These are phyloP conservation scores for Xestia ashworthii DNA, from an alignment of 2,888 invertebrate species.

Conservation along the genomic window DNA sequence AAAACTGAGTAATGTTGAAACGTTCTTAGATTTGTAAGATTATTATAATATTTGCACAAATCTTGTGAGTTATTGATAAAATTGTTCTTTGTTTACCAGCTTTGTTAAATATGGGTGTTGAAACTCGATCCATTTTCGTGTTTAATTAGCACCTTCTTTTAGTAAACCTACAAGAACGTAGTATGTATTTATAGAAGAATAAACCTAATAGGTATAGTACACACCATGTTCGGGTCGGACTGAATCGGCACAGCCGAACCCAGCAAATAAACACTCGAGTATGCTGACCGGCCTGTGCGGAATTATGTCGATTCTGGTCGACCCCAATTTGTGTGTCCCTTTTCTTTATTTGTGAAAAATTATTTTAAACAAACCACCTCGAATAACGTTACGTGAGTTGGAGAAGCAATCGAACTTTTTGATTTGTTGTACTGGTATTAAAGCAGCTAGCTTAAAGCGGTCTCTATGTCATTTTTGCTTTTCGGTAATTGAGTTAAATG, in stretches of 20 bases:
- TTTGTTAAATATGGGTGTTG: slow-evolving; percentile 4
- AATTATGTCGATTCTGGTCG: no score
- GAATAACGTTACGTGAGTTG: no score
- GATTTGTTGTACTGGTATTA: no score
- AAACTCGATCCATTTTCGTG: slow-evolving; percentile 15
- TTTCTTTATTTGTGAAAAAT: no score
- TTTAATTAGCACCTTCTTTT: slow-evolving; percentile 19
- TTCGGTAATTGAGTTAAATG: not conserved
- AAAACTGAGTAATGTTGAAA: slow-evolving; percentile 33
- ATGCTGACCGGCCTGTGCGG: no score
- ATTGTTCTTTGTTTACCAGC: slow-evolving; percentile 31
- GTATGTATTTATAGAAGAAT: not conserved
- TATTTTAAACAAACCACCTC: no score
- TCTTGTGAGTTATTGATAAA: slow-evolving; percentile 49
- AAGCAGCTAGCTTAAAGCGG: no score
- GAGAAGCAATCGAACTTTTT: no score
- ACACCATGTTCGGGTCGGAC: no score
- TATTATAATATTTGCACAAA: slow-evolving; percentile 42
- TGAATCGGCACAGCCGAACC: no score
- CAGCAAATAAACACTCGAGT: no score
- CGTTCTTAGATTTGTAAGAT: slow-evolving; percentile 46
- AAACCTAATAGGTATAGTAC: not conserved
- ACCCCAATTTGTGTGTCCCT: no score
- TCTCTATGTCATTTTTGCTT: not conserved
- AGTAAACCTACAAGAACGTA: not conserved